phyloP scores from a whole-genome alignment of 2,797 vertebrate species.

The Falco concolor region DNA sequence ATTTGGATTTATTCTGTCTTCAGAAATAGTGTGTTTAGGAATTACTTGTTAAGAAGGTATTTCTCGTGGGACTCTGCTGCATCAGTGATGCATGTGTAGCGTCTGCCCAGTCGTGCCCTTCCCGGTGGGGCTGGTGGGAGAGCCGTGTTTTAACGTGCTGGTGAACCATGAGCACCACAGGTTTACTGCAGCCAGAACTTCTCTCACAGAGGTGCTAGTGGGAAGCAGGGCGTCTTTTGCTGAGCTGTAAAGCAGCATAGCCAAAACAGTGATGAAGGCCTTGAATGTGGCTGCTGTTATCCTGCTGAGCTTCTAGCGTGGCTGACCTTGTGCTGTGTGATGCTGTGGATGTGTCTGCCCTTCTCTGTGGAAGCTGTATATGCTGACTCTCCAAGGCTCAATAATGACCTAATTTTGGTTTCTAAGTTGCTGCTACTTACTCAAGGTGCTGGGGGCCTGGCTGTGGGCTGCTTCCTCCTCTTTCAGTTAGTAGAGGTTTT shows the following conservation, averaged over 20 bases:
- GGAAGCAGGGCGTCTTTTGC: not conserved
- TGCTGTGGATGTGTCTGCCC: not conserved
- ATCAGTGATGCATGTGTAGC: accelerated
- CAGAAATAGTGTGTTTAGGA: not conserved
- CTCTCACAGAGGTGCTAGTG: not conserved
- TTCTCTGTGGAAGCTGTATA: not conserved
- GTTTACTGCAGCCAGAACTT: not conserved
- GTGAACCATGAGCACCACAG: accelerated
- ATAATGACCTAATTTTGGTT: not conserved
- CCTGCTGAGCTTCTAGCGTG: not conserved
- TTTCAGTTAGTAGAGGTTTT: not conserved
- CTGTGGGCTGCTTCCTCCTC: not conserved
- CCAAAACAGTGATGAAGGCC: not conserved
- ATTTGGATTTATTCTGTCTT: accelerated
- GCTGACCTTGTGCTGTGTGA: conserved; percentile 21
- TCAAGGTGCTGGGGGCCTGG: not conserved
- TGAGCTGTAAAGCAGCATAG: not conserved
- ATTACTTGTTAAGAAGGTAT: not conserved
- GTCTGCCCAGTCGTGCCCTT: not conserved
- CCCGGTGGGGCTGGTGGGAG: not conserved
- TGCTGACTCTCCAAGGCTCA: not conserved
- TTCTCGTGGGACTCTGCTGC: not conserved
- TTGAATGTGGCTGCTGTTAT: not conserved
- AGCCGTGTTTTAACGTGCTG: not conserved
- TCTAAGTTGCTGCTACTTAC: not conserved